Conservation (phyloP, 2,113 vertebrate species). For the Dinomys branickii region DNA sequence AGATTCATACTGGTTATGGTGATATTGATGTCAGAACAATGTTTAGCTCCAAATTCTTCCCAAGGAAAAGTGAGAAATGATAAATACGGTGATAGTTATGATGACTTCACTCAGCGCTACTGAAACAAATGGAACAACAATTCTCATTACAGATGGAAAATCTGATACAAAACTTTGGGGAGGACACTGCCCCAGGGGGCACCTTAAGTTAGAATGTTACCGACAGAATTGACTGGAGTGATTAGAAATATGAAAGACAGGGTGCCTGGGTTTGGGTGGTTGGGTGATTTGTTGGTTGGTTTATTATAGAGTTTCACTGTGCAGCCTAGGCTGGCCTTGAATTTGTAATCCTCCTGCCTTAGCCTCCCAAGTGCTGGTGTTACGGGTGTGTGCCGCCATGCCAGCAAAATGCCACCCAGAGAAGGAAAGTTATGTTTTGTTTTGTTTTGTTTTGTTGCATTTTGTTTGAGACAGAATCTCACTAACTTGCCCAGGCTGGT, state of each 20-base stretch:
- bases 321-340: not conserved
- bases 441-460: not conserved
- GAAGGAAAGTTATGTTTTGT: not conserved
- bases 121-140: not conserved
- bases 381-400: not conserved
- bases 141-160: not conserved
- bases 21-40: not conserved
- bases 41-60: slow-evolving; percentile 26
- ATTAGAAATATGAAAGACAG: slow-evolving; percentile 62
- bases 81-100: not conserved
- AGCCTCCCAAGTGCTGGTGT: not conserved
- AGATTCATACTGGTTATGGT: not conserved
- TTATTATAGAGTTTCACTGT: not conserved
- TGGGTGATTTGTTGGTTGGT: not conserved
- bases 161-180: slow-evolving; percentile 50
- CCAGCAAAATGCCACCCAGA: not conserved
- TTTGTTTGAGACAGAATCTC: not conserved
- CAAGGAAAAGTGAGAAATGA: not conserved
- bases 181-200: not conserved
- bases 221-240: slow-evolving; percentile 53
- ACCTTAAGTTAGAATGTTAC: slow-evolving; percentile 58
- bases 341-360: not conserved
- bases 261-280: not conserved
- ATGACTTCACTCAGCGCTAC: not conserved
- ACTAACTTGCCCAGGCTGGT: not conserved